Percentiles rank a stretch among this genome's conserved stretches.
Evolutionary conservation across 2,888 invertebrate genomes (phyloP).

Genomic region (Drosophila austrosaltans): DNA sequence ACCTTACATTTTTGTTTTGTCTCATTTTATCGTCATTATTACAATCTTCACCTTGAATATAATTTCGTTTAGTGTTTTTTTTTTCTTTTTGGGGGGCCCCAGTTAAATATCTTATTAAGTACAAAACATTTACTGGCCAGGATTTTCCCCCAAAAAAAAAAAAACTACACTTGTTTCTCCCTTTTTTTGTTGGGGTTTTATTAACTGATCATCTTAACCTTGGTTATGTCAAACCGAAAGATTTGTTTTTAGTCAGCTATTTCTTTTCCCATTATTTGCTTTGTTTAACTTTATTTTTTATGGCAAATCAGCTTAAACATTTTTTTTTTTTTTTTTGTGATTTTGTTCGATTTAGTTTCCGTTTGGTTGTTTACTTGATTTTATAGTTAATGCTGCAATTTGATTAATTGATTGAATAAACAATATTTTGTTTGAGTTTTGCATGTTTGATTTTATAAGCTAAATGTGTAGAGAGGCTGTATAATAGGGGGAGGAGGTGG

Average conservation of each 20-base stretch:
- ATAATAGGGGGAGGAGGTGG: not conserved
- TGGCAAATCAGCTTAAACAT: constrained; percentile 19
- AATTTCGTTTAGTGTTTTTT: not conserved
- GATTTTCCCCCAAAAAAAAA: constrained; percentile 55
- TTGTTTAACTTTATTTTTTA: not conserved
- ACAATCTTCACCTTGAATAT: constrained; percentile 7
- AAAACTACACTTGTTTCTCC: too few species aligned
- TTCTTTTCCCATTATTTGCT: not conserved
- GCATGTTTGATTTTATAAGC: not conserved
- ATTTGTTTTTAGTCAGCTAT: not conserved
- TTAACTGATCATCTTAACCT: constrained; percentile 40
- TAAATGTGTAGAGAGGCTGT: too few species aligned
- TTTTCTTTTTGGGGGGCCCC: not conserved
- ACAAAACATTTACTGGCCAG: constrained; percentile 31
- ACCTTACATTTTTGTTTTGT: not conserved
- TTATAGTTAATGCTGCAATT: constrained; percentile 44
- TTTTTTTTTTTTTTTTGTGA: constrained; percentile 38
- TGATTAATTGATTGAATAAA: constrained; percentile 60
- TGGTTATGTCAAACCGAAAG: constrained; percentile 34
- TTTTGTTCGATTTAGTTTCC: constrained; percentile 7
- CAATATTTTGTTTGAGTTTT: not conserved
- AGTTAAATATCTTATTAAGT: constrained; percentile 48
- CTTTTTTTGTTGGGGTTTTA: not conserved
- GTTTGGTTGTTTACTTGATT: not conserved
- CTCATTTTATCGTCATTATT: constrained; percentile 12